phyloP scores from a whole-genome alignment of 2,888 invertebrate genomes.

The Adelphocoris suturalis region DNA sequence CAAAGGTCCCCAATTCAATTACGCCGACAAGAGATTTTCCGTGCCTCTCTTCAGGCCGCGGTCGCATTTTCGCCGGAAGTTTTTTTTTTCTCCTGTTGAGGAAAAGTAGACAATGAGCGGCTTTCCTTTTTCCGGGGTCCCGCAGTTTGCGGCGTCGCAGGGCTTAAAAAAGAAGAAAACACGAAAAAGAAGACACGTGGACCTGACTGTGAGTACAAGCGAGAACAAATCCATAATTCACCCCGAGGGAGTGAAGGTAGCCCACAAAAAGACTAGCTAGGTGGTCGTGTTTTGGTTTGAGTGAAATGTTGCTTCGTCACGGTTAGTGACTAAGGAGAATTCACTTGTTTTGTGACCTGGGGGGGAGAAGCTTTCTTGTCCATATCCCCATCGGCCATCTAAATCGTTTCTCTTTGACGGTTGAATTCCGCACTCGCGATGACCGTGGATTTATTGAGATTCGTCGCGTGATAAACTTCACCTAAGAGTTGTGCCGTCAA shows the following conservation, averaged over 20 bases:
- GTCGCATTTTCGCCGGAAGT: conserved; percentile 17
- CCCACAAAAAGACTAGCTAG: conserved; percentile 56
- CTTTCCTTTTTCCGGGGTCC: not conserved
- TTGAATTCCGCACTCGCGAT: not conserved
- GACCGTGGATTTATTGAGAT: not conserved
- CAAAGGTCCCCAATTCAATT: conserved; percentile 26
- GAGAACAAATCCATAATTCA: conserved; percentile 70
- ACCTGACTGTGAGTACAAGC: conserved; percentile 37
- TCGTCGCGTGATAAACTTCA: no score
- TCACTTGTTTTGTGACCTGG: conserved; percentile 62
- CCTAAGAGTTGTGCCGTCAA: no score
- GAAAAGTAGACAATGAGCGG: conserved; percentile 29
- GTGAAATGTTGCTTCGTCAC: conserved; percentile 71
- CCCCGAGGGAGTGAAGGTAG: conserved; percentile 56
- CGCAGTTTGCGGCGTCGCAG: not conserved
- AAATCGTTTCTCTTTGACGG: conserved; percentile 4
- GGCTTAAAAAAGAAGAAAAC: not conserved
- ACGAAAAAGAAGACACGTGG: conserved; percentile 57
- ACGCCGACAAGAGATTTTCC: conserved; percentile 10
- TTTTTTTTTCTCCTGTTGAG: not conserved
- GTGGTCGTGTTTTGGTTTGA: conserved; percentile 70
- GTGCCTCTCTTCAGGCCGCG: not conserved
- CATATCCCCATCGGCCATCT: not conserved
- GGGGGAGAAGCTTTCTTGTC: conserved; percentile 7
- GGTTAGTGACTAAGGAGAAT: conserved; percentile 69